Evolutionary conservation across 1,140 invertebrate species (phyloP).

Genomic region (Teleopsis dalmanni): DNA sequence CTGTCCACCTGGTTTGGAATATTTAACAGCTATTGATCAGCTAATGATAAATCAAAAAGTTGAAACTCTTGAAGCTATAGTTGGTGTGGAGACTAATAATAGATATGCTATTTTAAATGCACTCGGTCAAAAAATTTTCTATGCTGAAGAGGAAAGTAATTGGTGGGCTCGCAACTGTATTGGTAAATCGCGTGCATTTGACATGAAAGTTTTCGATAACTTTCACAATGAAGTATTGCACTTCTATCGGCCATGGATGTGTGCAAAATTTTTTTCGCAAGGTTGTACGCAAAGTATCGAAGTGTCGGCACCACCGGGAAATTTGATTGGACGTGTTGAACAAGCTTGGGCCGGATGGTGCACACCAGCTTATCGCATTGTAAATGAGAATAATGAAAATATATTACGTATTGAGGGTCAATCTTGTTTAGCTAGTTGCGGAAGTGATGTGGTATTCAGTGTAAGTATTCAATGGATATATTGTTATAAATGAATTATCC

Average conservation of each 20-base stretch:
- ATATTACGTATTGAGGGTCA: constrained; percentile 80
- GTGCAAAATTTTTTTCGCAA: constrained; percentile 70
- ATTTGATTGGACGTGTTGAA: constrained; percentile 65
- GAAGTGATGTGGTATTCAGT: constrained; percentile 69
- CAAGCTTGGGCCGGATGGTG: constrained; percentile 83
- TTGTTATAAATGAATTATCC: no score
- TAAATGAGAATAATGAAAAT: constrained; percentile 66
- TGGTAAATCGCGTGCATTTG: constrained; percentile 70
- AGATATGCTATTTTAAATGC: constrained; percentile 76
- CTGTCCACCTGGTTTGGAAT: constrained; percentile 87
- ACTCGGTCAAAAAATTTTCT: constrained; percentile 72
- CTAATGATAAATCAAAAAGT: constrained; percentile 82
- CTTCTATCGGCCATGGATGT: constrained; percentile 64
- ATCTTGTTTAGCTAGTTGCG: constrained; percentile 68
- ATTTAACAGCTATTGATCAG: constrained; percentile 83
- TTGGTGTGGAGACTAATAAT: constrained; percentile 85
- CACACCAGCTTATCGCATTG: constrained; percentile 67
- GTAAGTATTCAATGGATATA: no score
- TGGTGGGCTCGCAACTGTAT: constrained; percentile 70
- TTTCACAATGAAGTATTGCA: constrained; percentile 69
- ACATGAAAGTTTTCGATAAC: constrained; percentile 78
- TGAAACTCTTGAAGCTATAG: constrained; percentile 73
- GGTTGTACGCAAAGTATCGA: constrained; percentile 81
- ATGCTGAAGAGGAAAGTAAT: constrained; percentile 75
- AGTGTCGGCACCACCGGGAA: constrained; percentile 63